Evolutionary conservation across 2,113 vertebrate genomes (phyloP).

Genomic region (Gymnorhina tibicen): DNA sequence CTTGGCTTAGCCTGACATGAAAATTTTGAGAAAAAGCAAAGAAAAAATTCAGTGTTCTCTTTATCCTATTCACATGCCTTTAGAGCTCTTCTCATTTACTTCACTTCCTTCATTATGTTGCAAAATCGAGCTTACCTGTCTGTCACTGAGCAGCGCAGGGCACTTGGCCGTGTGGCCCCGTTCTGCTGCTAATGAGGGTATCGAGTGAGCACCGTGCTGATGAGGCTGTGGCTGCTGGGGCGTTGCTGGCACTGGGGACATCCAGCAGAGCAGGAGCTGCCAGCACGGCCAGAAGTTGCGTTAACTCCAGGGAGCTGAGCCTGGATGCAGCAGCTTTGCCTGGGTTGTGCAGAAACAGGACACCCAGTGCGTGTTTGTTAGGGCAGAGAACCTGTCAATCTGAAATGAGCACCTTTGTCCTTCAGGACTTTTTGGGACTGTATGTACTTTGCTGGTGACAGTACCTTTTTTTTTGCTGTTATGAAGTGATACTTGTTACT

Average conservation of each 20-base stretch:
- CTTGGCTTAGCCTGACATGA: not conserved
- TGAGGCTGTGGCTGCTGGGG: not conserved
- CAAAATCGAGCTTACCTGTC: not conserved
- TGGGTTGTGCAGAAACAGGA: not conserved
- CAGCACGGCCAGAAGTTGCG: not conserved
- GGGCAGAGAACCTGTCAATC: not conserved
- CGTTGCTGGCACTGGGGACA: fast-evolving
- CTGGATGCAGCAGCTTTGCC: not conserved
- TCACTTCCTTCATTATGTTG: not conserved
- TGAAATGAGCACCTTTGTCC: not conserved
- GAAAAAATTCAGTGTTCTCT: not conserved
- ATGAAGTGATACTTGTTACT: not conserved
- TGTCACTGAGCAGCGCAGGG: not conserved
- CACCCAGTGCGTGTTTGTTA: not conserved
- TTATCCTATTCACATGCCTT: not conserved
- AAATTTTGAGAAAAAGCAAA: not conserved
- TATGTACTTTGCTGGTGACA: not conserved
- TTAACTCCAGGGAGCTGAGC: not conserved
- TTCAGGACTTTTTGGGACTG: not conserved
- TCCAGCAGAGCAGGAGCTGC: not conserved
- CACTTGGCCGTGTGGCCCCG: fast-evolving
- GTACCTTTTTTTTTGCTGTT: not conserved
- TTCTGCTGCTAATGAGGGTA: not conserved
- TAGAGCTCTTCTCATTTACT: not conserved
- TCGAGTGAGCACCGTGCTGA: fast-evolving